A percentile compares a stretch with the other conserved stretches of the same genome.
Conservation (phyloP, 2,113 vertebrate genomes). For the Daboia siamensis region DNA sequence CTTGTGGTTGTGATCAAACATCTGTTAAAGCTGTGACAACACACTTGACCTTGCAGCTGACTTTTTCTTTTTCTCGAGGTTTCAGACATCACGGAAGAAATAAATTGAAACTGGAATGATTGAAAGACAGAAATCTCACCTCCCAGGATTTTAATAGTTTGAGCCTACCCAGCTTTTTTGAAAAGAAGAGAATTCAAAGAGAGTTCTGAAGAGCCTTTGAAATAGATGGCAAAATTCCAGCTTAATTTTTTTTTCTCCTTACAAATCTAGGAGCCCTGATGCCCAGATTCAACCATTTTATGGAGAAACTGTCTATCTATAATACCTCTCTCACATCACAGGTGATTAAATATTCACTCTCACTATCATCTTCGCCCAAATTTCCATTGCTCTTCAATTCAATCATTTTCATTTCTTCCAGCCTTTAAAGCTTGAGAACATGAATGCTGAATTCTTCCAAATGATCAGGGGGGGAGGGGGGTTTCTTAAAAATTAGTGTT, state of each 20-base stretch:
- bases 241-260: constrained; percentile 26
- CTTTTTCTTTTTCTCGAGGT: constrained; percentile 13
- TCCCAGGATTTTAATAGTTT: constrained; percentile 37
- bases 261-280: constrained; percentile 10
- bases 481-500: not conserved
- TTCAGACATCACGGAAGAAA: constrained; percentile 23
- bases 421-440: not conserved
- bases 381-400: not conserved
- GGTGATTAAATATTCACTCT: not conserved
- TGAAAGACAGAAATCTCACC: constrained; percentile 16
- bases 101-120: constrained; percentile 22
- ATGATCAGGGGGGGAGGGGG: not conserved
- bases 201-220: constrained; percentile 56
- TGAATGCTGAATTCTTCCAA: not conserved
- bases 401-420: not conserved
- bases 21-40: not conserved
- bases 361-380: not conserved
- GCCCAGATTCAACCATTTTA: constrained; percentile 12
- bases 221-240: constrained; percentile 5
- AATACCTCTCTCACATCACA: not conserved
- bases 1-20: not conserved
- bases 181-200: constrained; percentile 51
- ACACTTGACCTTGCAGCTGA: not conserved
- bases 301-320: not conserved
- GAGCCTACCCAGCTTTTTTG: constrained; percentile 41